Evolutionary conservation across 2,888 invertebrate genomes (phyloP), one percentile per base, ranked within the genome.

Genomic region (Eristalis arbustorum): DNA sequence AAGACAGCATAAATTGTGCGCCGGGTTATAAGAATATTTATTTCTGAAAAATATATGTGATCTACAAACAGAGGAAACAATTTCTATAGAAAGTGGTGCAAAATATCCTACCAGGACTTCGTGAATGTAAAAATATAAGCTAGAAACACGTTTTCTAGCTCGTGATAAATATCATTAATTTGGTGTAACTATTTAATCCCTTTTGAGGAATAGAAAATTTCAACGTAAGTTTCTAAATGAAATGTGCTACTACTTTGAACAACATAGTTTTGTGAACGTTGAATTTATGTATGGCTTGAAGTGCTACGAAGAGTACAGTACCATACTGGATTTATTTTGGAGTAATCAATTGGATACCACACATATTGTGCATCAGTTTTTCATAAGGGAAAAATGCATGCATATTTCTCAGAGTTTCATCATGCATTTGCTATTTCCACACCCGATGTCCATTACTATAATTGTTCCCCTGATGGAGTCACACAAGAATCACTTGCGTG

Each of bases 81-180:
- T 6, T 18, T 11, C 25, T 14, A 42, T 8, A 34, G 11, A 49
- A 56, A 37, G 2, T 37, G 11, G 13, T 37, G 11, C 0, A 37
- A 25, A 62, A 56, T 59, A 31, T 59, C 31, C n/a, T 1, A 37
- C 10, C 3, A 34, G 5, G 10, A 31, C 18, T 8, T 3, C 6
- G 40, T 59, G 18, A 18, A 49, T 73, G 42, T 40, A 14, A 61
- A 67, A 31, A 3, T 42, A 57, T 18, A 76, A 64, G 84, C 76
- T 84, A 80, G 84, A 84, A 84, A 76, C 68, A 23, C 28, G 57
- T 11, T 63, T 76, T 84, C 84, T 84, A 84, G 80, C 84, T 80
- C 72, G 71, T 57, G 22, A 4, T 10, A 11, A 4, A 37, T 37
- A 69, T 56, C 25, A 56, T 28, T 63, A 1, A 4, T 13, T 25